phyloP scores from a whole-genome alignment of 1,140 invertebrate genomes.

The Cyphomyrmex costatus region DNA sequence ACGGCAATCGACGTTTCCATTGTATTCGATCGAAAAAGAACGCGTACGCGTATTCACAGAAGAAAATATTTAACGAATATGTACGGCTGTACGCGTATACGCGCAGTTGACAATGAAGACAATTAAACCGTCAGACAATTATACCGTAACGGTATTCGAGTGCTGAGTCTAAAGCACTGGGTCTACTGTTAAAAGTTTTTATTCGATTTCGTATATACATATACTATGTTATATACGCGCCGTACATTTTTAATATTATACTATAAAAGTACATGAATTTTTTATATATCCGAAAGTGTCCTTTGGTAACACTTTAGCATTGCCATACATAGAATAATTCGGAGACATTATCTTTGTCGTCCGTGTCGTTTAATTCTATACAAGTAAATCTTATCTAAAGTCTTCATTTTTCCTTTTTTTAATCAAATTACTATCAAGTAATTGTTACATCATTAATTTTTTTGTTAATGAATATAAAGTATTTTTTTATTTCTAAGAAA shows the following conservation, averaged over 20 bases:
- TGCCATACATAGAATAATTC: slow-evolving; percentile 53
- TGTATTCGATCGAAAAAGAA: slow-evolving; percentile 23
- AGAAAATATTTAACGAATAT: slow-evolving; percentile 13
- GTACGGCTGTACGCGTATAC: slow-evolving; percentile 28
- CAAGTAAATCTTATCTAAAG: slow-evolving; percentile 44
- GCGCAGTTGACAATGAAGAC: slow-evolving; percentile 14
- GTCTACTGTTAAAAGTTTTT: slow-evolving; percentile 49
- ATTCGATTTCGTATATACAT: slow-evolving; percentile 37
- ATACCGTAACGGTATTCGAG: slow-evolving; percentile 46
- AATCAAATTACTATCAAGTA: slow-evolving; percentile 26
- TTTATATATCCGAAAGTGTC: slow-evolving; percentile 64
- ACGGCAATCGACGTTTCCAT: slow-evolving; percentile 27
- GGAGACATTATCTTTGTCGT: slow-evolving; percentile 12
- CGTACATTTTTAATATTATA: slow-evolving; percentile 60
- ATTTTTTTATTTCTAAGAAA: slow-evolving; percentile 50
- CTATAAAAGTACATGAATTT: slow-evolving; percentile 37
- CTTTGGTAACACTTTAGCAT: slow-evolving; percentile 57
- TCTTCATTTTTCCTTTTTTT: slow-evolving; percentile 36
- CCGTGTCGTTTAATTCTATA: slow-evolving; percentile 38
- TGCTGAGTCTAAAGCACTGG: slow-evolving; percentile 54
- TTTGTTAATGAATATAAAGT: slow-evolving; percentile 34
- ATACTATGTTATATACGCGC: slow-evolving; percentile 34
- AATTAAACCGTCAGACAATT: slow-evolving; percentile 23
- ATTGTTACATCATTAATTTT: slow-evolving; percentile 25
- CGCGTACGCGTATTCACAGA: not conserved